A percentile compares a stretch with the other conserved stretches of the same genome.
These are phyloP conservation scores for Penaeus chinensis DNA, from an alignment of 1,140 invertebrate species.

Conservation along the genomic window DNA sequence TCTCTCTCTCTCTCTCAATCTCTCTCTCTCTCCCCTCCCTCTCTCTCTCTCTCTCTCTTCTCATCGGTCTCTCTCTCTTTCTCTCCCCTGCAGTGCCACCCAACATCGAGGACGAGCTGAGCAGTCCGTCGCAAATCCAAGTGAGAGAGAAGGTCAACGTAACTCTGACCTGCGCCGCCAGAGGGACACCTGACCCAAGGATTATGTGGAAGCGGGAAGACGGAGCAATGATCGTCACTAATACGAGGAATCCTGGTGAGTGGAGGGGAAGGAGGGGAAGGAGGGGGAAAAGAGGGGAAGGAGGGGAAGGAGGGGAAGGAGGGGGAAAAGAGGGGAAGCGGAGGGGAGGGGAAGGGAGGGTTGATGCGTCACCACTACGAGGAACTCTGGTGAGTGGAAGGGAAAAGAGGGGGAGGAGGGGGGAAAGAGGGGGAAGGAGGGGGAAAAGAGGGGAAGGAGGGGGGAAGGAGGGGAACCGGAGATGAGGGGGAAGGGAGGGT, in stretches of 20 bases:
- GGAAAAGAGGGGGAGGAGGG: background rate
- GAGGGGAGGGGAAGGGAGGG: background rate
- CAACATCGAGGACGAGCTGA: slow-evolving; percentile 88
- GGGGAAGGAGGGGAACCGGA: background rate
- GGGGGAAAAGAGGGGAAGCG: no score
- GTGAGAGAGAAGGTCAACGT: slow-evolving; percentile 91
- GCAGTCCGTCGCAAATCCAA: slow-evolving; percentile 85
- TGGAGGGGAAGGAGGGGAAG: background rate
- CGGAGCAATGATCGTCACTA: slow-evolving; percentile 68
- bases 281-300: background rate
- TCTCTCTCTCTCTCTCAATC: no score
- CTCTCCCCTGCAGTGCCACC: slow-evolving; percentile 74
- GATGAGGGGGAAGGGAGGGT: background rate
- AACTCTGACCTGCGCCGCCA: slow-evolving; percentile 84
- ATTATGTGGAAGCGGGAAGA: slow-evolving; percentile 92
- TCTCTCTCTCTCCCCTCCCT: no score
- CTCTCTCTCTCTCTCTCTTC: background rate
- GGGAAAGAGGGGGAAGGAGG: background rate
- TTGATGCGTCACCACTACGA: background rate
- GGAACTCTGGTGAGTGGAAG: background rate
- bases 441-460: background rate
- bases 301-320: background rate
- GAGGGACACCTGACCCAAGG: slow-evolving; percentile 88
- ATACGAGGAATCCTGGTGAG: slow-evolving; percentile 49
- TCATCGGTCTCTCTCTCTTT: background rate